Base-by-base conservation (phyloP, 1,140 invertebrate genomes). In the Pentalonia nigronervosa region DNA sequence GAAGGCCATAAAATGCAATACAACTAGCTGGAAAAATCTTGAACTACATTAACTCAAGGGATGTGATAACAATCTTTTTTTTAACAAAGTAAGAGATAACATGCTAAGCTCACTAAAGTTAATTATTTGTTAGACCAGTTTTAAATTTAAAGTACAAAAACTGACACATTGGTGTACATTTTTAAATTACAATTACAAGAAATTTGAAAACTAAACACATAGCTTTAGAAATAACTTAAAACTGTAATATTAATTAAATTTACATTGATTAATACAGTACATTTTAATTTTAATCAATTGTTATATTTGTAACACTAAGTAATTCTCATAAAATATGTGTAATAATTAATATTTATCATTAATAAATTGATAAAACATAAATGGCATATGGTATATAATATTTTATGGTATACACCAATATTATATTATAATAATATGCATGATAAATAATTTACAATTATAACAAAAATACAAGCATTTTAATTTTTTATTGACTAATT, bases 41-140 rank as follows among this genome's bases (percentile, higher is more conserved):
- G 14, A 93, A 93, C n/a, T 84, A 93, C 48, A 91, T 91, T 91
- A 91, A 91, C 56, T 67, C 17, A 90, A 90, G 47, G 9, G 50
- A 91, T 81, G 20, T 7, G 60, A 91, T 83, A 81, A 91, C 67
- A 45, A 47, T 17, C 21, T 7, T 81, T 91, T 89, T 89, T 56
- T 48, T 53, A 45, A 91, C 48, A 83, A 48, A 11, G 60, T 23
- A 48, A 91, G 34, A 81, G 25, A 91, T 81, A 91, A 47, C 53
- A 47, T 9, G 30, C 41, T 53, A n/a, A 50, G 67, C 36, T 83
- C 8, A 48, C 67, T 21, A 23, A 91, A 81, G 34, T 91, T 76
- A 91, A 48, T 91, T 76, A 67, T 25, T 91, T 91, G 67, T 81
- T 48, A 48, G 25, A 47, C 25, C n/a, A 87, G 30, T n/a, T 87